These are phyloP conservation scores for Mico argentatus DNA, from an alignment of 2,797 vertebrate species.

Conservation along the genomic window DNA sequence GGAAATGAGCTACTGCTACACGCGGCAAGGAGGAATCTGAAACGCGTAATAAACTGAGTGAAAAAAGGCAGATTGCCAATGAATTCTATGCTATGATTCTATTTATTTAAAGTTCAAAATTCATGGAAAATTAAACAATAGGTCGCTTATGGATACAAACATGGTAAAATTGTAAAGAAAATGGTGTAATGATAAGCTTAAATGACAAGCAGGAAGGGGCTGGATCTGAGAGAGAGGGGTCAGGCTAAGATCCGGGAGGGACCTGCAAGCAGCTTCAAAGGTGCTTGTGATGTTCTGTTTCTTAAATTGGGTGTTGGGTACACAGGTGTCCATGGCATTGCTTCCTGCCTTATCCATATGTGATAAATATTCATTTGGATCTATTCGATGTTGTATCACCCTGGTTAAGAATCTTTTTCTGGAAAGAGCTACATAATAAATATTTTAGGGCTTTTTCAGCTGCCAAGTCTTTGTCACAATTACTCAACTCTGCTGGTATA, in stretches of 20 bases:
- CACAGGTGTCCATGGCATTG: neutral
- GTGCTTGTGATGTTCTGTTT: neutral
- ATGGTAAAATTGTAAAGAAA: neutral
- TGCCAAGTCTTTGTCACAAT: neutral
- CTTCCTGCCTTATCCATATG: neutral
- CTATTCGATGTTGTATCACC: neutral
- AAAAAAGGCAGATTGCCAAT: neutral
- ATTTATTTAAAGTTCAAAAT: neutral
- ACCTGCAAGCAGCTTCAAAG: neutral
- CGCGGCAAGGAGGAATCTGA: neutral
- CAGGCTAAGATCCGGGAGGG: rapidly evolving
- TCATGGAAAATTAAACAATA: neutral
- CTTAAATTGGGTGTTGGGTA: neutral
- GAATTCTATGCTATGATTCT: neutral
- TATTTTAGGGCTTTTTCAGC: neutral
- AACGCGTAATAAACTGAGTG: neutral
- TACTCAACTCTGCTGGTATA: neutral
- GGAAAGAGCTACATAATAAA: neutral
- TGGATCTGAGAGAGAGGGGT: neutral
- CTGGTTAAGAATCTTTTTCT: neutral
- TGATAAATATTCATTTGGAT: neutral
- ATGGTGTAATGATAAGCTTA: neutral
- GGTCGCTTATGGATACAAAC: neutral
- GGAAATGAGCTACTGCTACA: neutral
- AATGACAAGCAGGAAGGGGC: neutral